Base-by-base conservation (phyloP, 2,888 invertebrate species). In the Drosophila sordidapex region DNA sequence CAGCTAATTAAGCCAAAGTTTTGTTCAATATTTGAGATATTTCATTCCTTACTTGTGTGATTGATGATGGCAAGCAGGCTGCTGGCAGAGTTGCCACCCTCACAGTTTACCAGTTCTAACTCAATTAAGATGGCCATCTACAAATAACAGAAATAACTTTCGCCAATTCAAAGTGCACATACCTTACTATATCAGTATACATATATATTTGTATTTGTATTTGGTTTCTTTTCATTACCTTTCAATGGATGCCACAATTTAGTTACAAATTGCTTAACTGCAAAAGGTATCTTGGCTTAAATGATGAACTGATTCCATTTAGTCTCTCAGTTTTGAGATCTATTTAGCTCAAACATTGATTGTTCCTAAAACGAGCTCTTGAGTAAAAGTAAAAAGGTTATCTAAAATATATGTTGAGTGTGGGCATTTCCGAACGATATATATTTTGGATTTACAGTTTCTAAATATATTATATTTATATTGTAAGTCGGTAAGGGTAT, bases 41-140 rank as follows among this genome's bases (percentile, higher is more conserved):
- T 46, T 56, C 33, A 25, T 25, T 57, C 11, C 6, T n/a, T 66
- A 67, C 54, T 75, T 79, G 49, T 73, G 27, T 85, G 89, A 88
- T 88, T 81, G 83, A 89, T 87, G 76, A 75, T 66, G 51, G 11
- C 51, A 8, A 21, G n/a, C 40, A 56, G 46, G 29, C 36, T 35
- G 29, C n/a, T 27, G 25, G 13, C 40, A 27, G 31, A 31, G 43
- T 21, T 48, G 31, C 31, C 31, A 36, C 36, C 38, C 57, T 49
- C 64, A 65, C 65, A 63, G 6, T 56, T 73, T 76, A 66, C 70
- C 87, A 77, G 87, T 87, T 87, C 83, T 74, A 85, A 87, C 82
- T 87, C 88, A 89, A 87, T 87, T 87, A 87, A 89, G 89, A 86
- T 84, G 60, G 56, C 75, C 57, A 87, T 89, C 85, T 54, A 13